Evolutionary conservation across 2,888 invertebrate species (phyloP).

Genomic region (Morpho achilles): DNA sequence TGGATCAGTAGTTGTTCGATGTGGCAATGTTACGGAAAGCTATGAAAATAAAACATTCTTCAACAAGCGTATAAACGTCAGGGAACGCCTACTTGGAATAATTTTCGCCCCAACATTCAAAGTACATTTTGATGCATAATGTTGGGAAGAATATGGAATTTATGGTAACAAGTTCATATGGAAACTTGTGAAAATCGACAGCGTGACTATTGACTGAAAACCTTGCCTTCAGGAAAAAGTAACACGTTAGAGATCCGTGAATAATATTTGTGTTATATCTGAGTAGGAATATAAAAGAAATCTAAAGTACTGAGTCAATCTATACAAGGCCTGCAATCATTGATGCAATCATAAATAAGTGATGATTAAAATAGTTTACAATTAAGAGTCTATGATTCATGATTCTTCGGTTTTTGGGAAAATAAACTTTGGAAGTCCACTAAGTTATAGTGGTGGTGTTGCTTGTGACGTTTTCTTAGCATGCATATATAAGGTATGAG

Average conservation of each 20-base stretch:
- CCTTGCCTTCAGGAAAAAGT: slow-evolving; percentile 1
- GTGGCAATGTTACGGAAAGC: slow-evolving; percentile 44
- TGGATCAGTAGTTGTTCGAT: slow-evolving; percentile 22
- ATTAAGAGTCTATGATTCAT: too few species aligned
- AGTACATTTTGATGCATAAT: slow-evolving; percentile 61
- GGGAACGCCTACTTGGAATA: slow-evolving; percentile 67
- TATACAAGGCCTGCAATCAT: too few species aligned
- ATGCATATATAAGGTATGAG: too few species aligned
- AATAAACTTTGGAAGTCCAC: too few species aligned
- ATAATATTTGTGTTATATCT: too few species aligned
- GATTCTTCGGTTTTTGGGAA: too few species aligned
- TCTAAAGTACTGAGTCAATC: too few species aligned
- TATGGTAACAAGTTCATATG: slow-evolving; percentile 45
- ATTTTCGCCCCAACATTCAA: slow-evolving; percentile 59
- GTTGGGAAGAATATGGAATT: slow-evolving; percentile 45
- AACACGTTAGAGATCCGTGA: background rate
- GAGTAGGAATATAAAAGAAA: too few species aligned
- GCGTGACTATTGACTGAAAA: slow-evolving; percentile 11
- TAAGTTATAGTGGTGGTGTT: too few species aligned
- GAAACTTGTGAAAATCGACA: slow-evolving; percentile 30
- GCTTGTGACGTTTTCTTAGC: too few species aligned
- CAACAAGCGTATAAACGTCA: slow-evolving; percentile 66
- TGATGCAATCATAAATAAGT: too few species aligned
- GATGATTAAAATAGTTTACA: too few species aligned
- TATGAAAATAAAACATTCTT: slow-evolving; percentile 72